These are phyloP conservation scores for Bathybates hornii DNA, from an alignment of 2,113 vertebrate species.

Conservation along the genomic window DNA sequence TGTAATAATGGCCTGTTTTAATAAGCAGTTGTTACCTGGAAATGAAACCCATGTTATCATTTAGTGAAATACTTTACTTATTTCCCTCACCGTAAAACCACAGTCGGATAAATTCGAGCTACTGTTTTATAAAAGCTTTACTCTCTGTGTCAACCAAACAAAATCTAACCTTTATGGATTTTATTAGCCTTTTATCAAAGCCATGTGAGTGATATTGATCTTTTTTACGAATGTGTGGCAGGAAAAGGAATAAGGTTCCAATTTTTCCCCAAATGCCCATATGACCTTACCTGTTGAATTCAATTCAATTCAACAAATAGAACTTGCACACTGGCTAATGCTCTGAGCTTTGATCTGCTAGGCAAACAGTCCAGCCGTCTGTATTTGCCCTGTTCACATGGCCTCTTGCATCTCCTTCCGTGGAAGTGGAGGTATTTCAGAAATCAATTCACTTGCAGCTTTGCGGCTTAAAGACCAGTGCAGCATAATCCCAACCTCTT, in stretches of 20 bases:
- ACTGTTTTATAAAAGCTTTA: neutral
- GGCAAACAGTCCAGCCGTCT: neutral
- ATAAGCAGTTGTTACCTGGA: neutral
- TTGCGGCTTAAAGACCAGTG: constrained; percentile 5
- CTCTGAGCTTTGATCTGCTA: neutral
- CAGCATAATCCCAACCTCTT: constrained; percentile 54
- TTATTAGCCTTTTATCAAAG: neutral
- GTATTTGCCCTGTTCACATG: neutral
- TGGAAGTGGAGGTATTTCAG: constrained; percentile 18
- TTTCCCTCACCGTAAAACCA: neutral
- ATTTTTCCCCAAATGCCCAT: neutral
- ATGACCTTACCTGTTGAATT: neutral
- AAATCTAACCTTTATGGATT: neutral
- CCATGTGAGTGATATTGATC: neutral
- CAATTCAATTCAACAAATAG: neutral
- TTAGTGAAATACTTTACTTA: neutral
- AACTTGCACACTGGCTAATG: neutral
- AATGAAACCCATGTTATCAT: neutral
- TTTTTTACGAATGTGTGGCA: neutral
- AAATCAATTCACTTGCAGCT: constrained; percentile 43
- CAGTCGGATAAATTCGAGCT: neutral
- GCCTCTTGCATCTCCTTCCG: neutral
- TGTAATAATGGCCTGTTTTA: neutral
- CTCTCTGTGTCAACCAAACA: neutral
- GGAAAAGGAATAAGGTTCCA: neutral